Evolutionary conservation across 2,113 vertebrate genomes (phyloP), one percentile per base, ranked within the genome.

Genomic region (Podarcis cretensis): DNA sequence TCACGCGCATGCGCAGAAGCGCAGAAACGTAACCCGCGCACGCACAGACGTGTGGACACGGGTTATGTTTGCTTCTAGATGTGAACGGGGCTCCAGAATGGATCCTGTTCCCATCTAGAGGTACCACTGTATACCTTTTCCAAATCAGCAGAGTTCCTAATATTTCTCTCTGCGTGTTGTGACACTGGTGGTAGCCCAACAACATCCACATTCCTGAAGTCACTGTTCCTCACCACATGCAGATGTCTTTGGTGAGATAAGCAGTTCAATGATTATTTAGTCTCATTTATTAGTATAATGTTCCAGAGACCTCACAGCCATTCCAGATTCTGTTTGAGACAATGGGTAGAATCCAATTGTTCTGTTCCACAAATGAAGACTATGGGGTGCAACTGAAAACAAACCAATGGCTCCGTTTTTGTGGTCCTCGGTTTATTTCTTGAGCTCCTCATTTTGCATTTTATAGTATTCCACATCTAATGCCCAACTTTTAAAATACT

Each of bases 401-500:
- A 54, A 54, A 54, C 48, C 48, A 54, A 63, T 63, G 18, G 18
- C 59, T 63, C 59, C 3, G 5, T 63, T 63, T 63, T 63, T 63
- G 59, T 63, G 48, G 48, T 54, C 48, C 9, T 54, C 0, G 10
- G 35, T 40, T 48, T 68, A 16, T 73, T 65, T 37, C 74, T 76
- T n/a, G 20, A n/a, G 9, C n/a, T 32, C 1, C 2, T 66, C 74
- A 86, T 35, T 37, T 66, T 21, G 37, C 48, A 35, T 74, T 71
- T 82, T 27, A n/a, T 48, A 68, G 4, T 35, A 85, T 59, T 57
- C 0, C 9, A 66, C 85, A 92, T 87, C 71, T 43, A 85, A 86
- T 92, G 90, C 35, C 25, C 85, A 76, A 14, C 0, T 78, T 43
- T 89, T 89, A 57, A 48, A n/a, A 90, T 59, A 89, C 83, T 86